Base-by-base conservation (phyloP, 2,113 vertebrate species). In the Uria aalge region DNA sequence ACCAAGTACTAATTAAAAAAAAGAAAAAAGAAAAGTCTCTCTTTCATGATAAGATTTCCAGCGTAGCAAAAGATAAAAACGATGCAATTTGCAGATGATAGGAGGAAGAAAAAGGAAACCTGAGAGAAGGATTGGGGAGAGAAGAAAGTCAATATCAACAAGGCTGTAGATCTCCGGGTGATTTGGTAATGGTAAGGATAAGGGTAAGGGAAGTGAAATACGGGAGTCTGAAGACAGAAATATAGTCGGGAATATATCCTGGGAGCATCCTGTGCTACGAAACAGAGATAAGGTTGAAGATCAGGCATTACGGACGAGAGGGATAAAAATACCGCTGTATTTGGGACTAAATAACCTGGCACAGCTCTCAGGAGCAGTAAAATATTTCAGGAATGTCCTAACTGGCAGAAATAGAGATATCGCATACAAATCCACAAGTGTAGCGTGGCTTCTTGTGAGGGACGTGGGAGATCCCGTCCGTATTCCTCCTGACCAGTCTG, bases 1-100 rank as follows among this genome's bases (percentile, higher is more conserved):
- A 98, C 98, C 97, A 96, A 97, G 97, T 96, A 96, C 98, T 98
- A 98, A 98, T 98, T 98, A 98, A 98, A 98, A 96, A 97, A 98
- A 97, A 94, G 94, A 97, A 95, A 96, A 95, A 97, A 96, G 94
- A 94, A 97, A 93, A 95, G 78, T 91, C 91, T 94, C 88, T 72
- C 96, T 98, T 98, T 97, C 96, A 95, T 97, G 96, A 90, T 97
- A 95, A 90, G 96, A 94, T 96, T 97, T 96, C 85, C 96, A 96
- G 95, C 82, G 88, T 93, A 92, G 96, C 32, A 2, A 95, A 84
- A 97, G 97, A 97, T 90, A 97, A 94, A 97, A 97, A 95, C 34
- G 21, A 96, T 93, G 93, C 96, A 92, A 77, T 94, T 92, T 96
- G 82, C 87, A 94, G 88, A 81, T 87, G 94, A 88, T 90, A 45